Evolutionary conservation across 2,888 invertebrate species (phyloP), one percentile per base, ranked within the genome.

Genomic region (Euclidia mi): DNA sequence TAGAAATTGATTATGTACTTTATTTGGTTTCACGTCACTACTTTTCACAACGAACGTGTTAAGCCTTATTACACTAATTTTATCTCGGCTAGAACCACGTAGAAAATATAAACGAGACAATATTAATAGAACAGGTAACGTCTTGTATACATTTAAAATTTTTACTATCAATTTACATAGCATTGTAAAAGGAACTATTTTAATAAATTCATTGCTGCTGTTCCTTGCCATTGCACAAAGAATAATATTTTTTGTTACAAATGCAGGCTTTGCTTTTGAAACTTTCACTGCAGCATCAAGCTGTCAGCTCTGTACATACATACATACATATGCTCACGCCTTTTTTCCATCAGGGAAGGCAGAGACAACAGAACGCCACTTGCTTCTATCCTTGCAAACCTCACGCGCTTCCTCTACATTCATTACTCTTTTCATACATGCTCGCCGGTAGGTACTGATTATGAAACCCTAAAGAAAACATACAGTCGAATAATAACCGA

Each of bases 181-280:
- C 44, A 38, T 40, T 53, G 55, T 48, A 56, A 64, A 64, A 49
- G 28, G 11, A 65, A n/a, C n/a, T n/a, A n/a, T n/a, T n/a, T n/a
- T n/a, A n/a, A n/a, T n/a, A 63, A 75, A 65, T 65, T 56, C 37
- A 35, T 37, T 57, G 57, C 29, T 55, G 32, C 53, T 25, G 58
- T 56, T 56, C 41, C 43, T 15, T 15, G 42, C 48, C 40, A 56
- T 66, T 58, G 43, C 29, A 57, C 66, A 56, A 63, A 69, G 63
- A 65, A 70, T 57, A 63, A 63, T 73, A 72, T 70, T 65, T 67
- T 71, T 76, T 76, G 64, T 60, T 41, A 57, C 64, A 58, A 76
- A 51, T 63, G 67, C 70, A 56, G n/a, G 58, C 55, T 64, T 58
- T 66, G 60, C 42, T 64, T 65, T 72, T 72, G 64, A 76, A 76